Evolutionary conservation across 1,140 invertebrate genomes (phyloP).

Genomic region (Paramacrobiotus metropolitanus): DNA sequence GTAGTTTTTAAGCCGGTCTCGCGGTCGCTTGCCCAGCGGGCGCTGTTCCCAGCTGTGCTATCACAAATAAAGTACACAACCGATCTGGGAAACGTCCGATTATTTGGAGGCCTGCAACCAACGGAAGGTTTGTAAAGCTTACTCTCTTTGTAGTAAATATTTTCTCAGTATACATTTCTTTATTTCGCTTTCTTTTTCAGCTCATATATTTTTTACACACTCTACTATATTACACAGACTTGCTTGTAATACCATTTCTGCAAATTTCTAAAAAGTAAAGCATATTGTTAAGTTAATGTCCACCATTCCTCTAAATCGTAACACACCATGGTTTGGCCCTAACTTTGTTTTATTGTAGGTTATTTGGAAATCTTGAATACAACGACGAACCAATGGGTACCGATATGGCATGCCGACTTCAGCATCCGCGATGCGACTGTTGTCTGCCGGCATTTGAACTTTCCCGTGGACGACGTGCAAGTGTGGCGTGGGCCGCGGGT

Average conservation of each 20-base stretch:
- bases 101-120: slow-evolving; percentile 20
- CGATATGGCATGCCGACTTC: slow-evolving; percentile 81
- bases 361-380: slow-evolving; percentile 86
- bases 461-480: slow-evolving; percentile 62
- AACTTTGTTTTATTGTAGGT: slow-evolving; percentile 27
- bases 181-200: no score
- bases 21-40: neutral
- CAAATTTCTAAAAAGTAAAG: no score
- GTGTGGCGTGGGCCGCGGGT: slow-evolving; percentile 50
- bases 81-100: slow-evolving; percentile 11
- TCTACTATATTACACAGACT: no score
- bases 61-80: slow-evolving; percentile 15
- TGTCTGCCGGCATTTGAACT: slow-evolving; percentile 76
- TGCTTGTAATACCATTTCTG: no score
- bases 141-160: no score
- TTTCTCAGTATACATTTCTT: no score
- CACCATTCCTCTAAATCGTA: no score
- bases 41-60: neutral
- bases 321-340: no score
- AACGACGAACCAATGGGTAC: slow-evolving; percentile 83
- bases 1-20: slow-evolving; percentile 1
- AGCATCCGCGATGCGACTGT: slow-evolving; percentile 82
- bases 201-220: no score
- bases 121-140: slow-evolving; percentile 10
- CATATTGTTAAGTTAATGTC: no score